Evolutionary conservation across 2,797 vertebrate genomes (phyloP), one percentile per base, ranked within the genome.

Genomic region (Myotis findleyi): DNA sequence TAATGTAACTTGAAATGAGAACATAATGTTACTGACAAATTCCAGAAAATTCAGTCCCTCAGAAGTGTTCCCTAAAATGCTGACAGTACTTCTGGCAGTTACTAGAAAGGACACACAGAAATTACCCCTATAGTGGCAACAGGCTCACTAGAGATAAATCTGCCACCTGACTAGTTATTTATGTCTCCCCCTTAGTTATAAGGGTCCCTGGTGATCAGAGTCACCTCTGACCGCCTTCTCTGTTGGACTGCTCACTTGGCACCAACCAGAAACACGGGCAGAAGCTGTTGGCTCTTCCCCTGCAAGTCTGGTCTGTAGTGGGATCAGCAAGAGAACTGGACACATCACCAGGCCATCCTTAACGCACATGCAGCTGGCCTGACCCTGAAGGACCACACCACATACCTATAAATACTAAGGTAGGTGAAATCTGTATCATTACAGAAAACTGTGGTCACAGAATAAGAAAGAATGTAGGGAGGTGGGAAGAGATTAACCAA

Each of bases 391-490:
- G 36, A 47, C 86, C 41, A 51, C 10, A 69, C 59, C 33, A 38
- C 89, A 76, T 36, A 71, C 44, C 47, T 66, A 27, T 16, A 38
- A 81, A 80, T 55, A 77, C 66, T 0, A 6, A 88, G 73, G 55
- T 33, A 36, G n/a, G 30, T 30, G 33, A 84, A 93, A 77, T 59
- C 41, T 17, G 41, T 30, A 51, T 81, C 68, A 51, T 53, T 25
- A 88, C 20, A 80, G 88, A 86, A 30, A 51, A 55, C 21, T 36
- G 18, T 6, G 1, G 30, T 73, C 84, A 84, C 71, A 94, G 57
- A 64, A 64, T 77, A 89, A 72, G 64, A 92, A 84, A 88, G 87
- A 85, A 93, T 57, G 30, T 6, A 82, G 69, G 59, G 59, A 14
- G 59, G 59, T 62, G 59, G 27, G 59, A 62, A 6, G 11, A 59